phyloP scores from a whole-genome alignment of 2,888 invertebrate species.

The Amphipyra tragopoginis region DNA sequence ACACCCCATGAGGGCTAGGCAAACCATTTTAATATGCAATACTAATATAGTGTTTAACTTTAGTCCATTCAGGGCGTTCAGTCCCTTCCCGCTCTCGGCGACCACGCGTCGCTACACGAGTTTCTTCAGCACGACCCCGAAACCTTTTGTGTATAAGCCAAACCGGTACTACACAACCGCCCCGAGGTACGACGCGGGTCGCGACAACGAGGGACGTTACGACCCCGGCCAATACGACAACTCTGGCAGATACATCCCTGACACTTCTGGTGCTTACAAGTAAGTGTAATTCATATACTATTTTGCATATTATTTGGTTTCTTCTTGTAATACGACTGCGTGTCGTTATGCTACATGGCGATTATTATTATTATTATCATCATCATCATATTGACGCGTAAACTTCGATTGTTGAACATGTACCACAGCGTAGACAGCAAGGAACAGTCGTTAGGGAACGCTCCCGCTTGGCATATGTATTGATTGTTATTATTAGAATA shows the following conservation, averaged over 20 bases:
- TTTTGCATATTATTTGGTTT: not conserved
- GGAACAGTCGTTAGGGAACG: too few relatives aligned
- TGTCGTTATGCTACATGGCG: too few relatives aligned
- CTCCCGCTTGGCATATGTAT: too few relatives aligned
- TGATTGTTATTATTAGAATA: too few relatives aligned
- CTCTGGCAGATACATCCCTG: slow-evolving; percentile 70
- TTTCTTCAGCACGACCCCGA: slow-evolving; percentile 31
- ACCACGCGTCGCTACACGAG: slow-evolving; percentile 33
- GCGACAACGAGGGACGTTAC: slow-evolving; percentile 57
- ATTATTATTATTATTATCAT: too few relatives aligned
- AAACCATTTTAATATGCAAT: not conserved
- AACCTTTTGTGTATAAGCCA: slow-evolving; percentile 46
- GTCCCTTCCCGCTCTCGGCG: slow-evolving; percentile 33
- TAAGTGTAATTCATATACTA: slow-evolving; percentile 56
- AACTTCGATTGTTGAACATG: too few relatives aligned
- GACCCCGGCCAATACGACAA: slow-evolving; percentile 63
- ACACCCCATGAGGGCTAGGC: not conserved
- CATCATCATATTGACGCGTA: too few relatives aligned
- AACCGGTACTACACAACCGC: slow-evolving; percentile 46
- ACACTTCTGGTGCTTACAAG: slow-evolving; percentile 79
- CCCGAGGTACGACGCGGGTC: slow-evolving; percentile 49
- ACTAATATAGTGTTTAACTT: not conserved
- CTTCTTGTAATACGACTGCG: slow-evolving; percentile 4
- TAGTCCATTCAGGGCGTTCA: slow-evolving; percentile 16
- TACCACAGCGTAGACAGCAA: too few relatives aligned